Evolutionary conservation across 2,797 vertebrate genomes (phyloP), one percentile per base, ranked within the genome.

Genomic region (Tauraco hartlaubi): DNA sequence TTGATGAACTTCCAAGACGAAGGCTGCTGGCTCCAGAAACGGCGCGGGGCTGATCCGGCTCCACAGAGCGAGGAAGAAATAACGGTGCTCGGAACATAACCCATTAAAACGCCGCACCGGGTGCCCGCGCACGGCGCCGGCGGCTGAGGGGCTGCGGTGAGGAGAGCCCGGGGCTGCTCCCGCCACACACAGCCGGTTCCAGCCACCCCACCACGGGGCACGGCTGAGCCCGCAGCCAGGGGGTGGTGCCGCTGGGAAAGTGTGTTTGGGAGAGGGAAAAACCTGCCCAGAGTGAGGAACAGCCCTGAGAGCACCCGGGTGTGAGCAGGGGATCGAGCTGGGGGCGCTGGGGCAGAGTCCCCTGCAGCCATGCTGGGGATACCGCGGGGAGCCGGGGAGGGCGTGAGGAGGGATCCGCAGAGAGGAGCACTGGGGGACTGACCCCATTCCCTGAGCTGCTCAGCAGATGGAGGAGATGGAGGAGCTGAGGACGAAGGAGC

Each of bases 1-100:
- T 61, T 87, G 86, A 96, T 75, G 80, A 92, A 89, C 74, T 91
- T 96, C 74, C 81, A 89, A 82, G n/a, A 31, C 1, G 11, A 76
- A 68, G 51, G 44, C 33, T 88, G 67, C 74, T 76, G 80, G 63
- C 59, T 95, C 43, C 61, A 52, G 51, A 56, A 72, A 59, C 1
- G 0, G 35, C 55, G n/a, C n/a, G 4, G 12, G 39, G 71, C 25
- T 66, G 75, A 75, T 33, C 35, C 17, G 71, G 44, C 73, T 85
- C 90, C 93, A 68, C 39, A 55, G 13, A n/a, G 10, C 51, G 20
- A 39, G 52, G 41, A 63, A 56, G 5, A 55, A 66, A 44, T 9
- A 62, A 48, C 0, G 3, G 11, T 26, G 55, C n/a, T 71, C 58
- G 33, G 66, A 90, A 81, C 12, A 23, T 20, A 74, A 22, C 3